Percentiles rank a stretch among this genome's conserved stretches.
Conservation (phyloP, 2,113 vertebrate species). For the Phyllopteryx taeniolatus region DNA sequence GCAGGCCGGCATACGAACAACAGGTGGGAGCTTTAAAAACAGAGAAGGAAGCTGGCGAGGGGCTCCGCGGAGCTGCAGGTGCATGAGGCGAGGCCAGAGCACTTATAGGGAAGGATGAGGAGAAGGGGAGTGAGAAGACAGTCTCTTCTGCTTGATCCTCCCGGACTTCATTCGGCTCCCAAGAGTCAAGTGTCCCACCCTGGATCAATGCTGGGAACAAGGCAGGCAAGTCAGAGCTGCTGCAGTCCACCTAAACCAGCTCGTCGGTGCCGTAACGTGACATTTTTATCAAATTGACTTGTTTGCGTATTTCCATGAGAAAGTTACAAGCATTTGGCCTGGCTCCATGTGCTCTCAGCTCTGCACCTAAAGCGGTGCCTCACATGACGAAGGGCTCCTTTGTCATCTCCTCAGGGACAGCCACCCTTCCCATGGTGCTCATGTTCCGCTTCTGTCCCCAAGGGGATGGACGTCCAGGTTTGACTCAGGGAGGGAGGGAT, state of each 20-base stretch:
- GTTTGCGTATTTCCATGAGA: constrained; percentile 76
- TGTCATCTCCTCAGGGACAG: constrained; percentile 65
- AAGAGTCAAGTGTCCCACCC: constrained; percentile 51
- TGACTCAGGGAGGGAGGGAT: constrained; percentile 44
- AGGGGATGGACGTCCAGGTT: constrained; percentile 55
- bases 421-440: constrained; percentile 78
- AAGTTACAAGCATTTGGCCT: constrained; percentile 70
- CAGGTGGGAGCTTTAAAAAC: constrained; percentile 45
- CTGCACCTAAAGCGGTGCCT: constrained; percentile 61
- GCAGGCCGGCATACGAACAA: constrained; percentile 35
- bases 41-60: constrained; percentile 26
- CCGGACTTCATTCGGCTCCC: constrained; percentile 34
- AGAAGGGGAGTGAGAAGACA: constrained; percentile 25
- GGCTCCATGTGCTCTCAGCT: constrained; percentile 62
- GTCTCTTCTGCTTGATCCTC: constrained; percentile 39
- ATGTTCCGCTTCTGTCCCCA: constrained; percentile 67
- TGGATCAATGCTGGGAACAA: constrained; percentile 61
- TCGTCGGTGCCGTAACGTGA: constrained; percentile 54
- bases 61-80: constrained; percentile 51
- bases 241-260: constrained; percentile 54
- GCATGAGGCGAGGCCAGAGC: constrained; percentile 33
- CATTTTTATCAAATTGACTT: constrained; percentile 59
- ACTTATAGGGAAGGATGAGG: constrained; percentile 29
- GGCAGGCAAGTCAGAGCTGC: constrained; percentile 44
- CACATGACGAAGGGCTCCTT: constrained; percentile 55